These are phyloP conservation scores for Eupithecia subfuscata DNA, from an alignment of 2,888 invertebrate species.

Conservation along the genomic window DNA sequence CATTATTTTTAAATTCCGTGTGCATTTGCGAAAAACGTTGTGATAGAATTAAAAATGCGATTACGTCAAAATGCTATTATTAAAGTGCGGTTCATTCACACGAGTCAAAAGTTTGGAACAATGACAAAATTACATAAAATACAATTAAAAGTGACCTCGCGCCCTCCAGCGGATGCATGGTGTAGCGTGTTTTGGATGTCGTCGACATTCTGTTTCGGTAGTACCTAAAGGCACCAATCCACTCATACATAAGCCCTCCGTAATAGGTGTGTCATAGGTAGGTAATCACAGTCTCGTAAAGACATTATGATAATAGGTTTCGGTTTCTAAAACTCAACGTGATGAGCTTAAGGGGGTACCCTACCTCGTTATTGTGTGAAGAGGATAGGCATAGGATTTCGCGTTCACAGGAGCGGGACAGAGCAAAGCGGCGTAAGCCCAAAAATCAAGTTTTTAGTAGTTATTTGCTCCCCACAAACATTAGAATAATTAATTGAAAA, in stretches of 20 bases:
- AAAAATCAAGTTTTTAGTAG: too few relatives aligned
- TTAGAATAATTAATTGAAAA: too few relatives aligned
- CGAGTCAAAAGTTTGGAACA: conserved; percentile 65
- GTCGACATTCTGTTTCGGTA: conserved; percentile 60
- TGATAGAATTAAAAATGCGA: conserved; percentile 37
- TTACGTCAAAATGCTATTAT: conserved; percentile 47
- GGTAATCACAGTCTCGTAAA: neutral
- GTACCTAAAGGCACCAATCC: conserved; percentile 39
- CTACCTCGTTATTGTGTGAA: too few relatives aligned
- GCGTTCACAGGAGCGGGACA: too few relatives aligned
- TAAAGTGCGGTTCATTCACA: conserved; percentile 71
- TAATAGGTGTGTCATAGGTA: neutral
- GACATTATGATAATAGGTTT: neutral
- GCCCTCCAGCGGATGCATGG: conserved; percentile 63
- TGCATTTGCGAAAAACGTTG: conserved; percentile 34
- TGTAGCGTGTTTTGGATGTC: conserved; percentile 61
- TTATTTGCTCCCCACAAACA: too few relatives aligned
- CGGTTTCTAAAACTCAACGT: conserved; percentile 7
- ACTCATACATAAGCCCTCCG: neutral
- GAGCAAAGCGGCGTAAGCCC: too few relatives aligned
- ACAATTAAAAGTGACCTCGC: conserved; percentile 78
- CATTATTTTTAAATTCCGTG: conserved; percentile 40
- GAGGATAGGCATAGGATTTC: too few relatives aligned
- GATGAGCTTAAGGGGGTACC: too few relatives aligned
- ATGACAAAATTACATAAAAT: conserved; percentile 75